Evolutionary conservation across 2,888 invertebrate genomes (phyloP).

Genomic region (Drosophila anomelani): DNA sequence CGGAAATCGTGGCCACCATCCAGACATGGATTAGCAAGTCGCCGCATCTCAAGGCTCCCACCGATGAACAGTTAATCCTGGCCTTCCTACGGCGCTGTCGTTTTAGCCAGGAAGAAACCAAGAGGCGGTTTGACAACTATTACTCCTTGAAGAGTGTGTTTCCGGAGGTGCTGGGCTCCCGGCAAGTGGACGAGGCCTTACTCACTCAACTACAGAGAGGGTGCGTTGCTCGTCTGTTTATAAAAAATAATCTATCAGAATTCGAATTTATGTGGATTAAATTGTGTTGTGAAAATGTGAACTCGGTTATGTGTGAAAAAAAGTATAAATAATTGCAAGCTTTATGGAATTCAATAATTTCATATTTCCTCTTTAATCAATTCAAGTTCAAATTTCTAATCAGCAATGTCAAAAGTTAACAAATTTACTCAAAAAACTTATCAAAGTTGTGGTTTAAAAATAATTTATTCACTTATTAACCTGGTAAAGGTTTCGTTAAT

Average conservation of each 20-base stretch:
- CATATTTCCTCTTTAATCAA: neutral
- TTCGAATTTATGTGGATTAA: neutral
- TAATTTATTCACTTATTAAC: slow-evolving; percentile 12
- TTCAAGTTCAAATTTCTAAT: slow-evolving; percentile 14
- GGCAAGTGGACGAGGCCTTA: slow-evolving; percentile 64
- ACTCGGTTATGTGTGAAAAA: neutral
- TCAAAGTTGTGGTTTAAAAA: slow-evolving; percentile 3
- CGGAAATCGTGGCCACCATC: slow-evolving; percentile 49
- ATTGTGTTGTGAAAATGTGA: neutral
- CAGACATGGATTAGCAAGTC: slow-evolving; percentile 72
- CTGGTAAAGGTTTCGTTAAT: neutral
- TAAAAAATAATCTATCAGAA: neutral
- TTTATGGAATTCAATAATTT: too few relatives aligned
- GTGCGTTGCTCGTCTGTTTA: slow-evolving; percentile 45
- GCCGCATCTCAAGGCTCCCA: slow-evolving; percentile 68
- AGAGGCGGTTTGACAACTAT: slow-evolving; percentile 72
- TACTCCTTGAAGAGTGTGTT: slow-evolving; percentile 71
- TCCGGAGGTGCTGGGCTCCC: slow-evolving; percentile 71
- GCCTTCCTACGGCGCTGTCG: slow-evolving; percentile 75
- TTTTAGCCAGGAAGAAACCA: slow-evolving; percentile 74
- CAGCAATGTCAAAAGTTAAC: slow-evolving; percentile 19
- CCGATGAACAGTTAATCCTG: slow-evolving; percentile 61
- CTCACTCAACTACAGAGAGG: slow-evolving; percentile 67
- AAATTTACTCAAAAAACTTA: slow-evolving; percentile 3
- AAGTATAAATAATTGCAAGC: neutral